phyloP scores from a whole-genome alignment of 2,888 invertebrate genomes.

The Pecten maximus region DNA sequence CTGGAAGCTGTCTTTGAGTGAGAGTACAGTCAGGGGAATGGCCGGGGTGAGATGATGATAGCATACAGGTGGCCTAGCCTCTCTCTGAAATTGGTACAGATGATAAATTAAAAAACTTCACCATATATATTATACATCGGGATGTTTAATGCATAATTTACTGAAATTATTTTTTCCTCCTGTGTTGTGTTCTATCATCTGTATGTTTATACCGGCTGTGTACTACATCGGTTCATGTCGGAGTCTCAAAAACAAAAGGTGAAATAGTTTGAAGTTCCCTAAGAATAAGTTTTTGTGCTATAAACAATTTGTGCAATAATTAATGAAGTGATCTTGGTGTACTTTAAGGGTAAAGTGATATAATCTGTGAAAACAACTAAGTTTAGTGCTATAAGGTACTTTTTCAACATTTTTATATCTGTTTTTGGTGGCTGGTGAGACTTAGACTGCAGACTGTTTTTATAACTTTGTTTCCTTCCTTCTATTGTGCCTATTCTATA shows the following conservation, averaged over 20 bases:
- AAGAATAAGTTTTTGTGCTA: no score
- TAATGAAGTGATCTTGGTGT: no score
- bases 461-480: no score
- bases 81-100: not conserved
- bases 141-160: conserved; percentile 17
- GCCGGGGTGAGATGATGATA: not conserved
- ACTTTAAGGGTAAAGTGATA: no score
- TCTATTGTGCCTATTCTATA: no score
- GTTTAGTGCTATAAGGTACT: no score
- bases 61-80: conserved; percentile 21
- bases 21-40: not conserved
- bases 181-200: not conserved
- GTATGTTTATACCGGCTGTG: not conserved
- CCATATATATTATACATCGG: conserved; percentile 17
- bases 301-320: no score
- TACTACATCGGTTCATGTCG: not conserved
- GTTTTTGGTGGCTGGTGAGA: no score
- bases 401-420: no score
- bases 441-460: no score
- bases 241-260: not conserved
- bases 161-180: conserved; percentile 9
- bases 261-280: not conserved
- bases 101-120: conserved; percentile 21
- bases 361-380: no score
- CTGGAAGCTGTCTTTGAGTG: not conserved